Percentiles rank a stretch among this genome's conserved stretches.
phyloP scores from a whole-genome alignment of 2,888 invertebrate species.

The Eremobia ochroleuca region DNA sequence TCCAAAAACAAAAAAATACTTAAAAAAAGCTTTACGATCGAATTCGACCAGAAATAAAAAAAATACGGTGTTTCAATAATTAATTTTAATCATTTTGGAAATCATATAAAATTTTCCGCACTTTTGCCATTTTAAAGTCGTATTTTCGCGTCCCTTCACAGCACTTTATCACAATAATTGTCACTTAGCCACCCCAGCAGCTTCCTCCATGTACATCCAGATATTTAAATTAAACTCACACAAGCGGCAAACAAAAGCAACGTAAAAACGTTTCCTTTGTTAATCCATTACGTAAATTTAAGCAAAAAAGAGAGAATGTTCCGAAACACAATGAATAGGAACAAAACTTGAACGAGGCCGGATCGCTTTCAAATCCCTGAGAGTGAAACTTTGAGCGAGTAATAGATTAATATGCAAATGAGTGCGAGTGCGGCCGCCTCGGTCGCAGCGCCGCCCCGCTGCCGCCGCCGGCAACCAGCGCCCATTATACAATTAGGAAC shows the following conservation, averaged over 20 bases:
- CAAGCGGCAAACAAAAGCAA: constrained; percentile 61
- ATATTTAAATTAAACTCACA: constrained; percentile 63
- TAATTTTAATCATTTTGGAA: no score
- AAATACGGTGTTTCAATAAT: no score
- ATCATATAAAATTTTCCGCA: not conserved
- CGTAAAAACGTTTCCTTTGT: constrained; percentile 64
- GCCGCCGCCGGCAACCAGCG: constrained; percentile 17
- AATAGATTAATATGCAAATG: constrained; percentile 70
- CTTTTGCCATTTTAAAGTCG: constrained; percentile 34
- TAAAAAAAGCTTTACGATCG: no score
- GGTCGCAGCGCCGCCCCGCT: constrained; percentile 31
- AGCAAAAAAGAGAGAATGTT: constrained; percentile 64
- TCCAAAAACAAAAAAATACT: no score
- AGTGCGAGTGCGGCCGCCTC: constrained; percentile 44
- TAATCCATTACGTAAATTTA: constrained; percentile 67
- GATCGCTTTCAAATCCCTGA: constrained; percentile 65
- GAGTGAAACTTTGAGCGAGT: constrained; percentile 60
- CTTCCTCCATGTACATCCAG: constrained; percentile 48
- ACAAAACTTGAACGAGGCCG: constrained; percentile 64
- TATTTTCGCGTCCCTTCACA: constrained; percentile 24
- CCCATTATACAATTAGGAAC: constrained; percentile 37
- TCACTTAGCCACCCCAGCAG: constrained; percentile 42
- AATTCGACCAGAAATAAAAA: no score
- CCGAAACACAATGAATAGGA: constrained; percentile 65
- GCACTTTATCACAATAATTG: constrained; percentile 59